These are phyloP conservation scores for Gallinago jamesoni DNA, from an alignment of 2,113 vertebrate species.

Conservation along the genomic window DNA sequence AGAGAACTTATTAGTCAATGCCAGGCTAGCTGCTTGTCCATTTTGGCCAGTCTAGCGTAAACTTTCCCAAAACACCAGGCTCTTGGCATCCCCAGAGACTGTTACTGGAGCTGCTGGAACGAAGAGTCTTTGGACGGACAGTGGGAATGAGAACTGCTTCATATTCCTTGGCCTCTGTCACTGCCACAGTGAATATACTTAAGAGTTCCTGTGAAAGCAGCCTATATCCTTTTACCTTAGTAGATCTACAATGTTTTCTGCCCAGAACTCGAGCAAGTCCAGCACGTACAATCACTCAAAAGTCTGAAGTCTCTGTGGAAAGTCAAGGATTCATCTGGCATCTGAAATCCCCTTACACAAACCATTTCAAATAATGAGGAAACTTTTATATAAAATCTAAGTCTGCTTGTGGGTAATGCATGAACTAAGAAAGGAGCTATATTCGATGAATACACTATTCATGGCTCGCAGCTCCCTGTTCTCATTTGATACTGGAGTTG, in stretches of 20 bases:
- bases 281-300: neutral
- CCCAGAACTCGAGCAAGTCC: neutral
- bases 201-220: neutral
- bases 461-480: neutral
- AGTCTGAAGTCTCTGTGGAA: neutral
- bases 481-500: neutral
- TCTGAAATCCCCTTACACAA: neutral
- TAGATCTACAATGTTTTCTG: fast-evolving
- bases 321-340: neutral
- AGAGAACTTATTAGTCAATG: slow-evolving; percentile 3
- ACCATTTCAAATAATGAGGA: neutral
- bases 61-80: neutral
- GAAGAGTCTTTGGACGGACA: neutral
- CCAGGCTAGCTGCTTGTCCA: slow-evolving; percentile 2
- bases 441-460: neutral
- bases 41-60: neutral
- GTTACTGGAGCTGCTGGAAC: neutral
- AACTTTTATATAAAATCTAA: neutral
- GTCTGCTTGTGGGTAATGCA: neutral
- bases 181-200: neutral
- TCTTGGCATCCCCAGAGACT: neutral
- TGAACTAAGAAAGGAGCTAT: neutral
- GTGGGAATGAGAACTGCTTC: neutral
- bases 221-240: neutral
- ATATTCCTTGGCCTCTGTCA: neutral